A percentile compares a stretch with the other conserved stretches of the same genome.
phyloP scores from a whole-genome alignment of 2,888 invertebrate species.

The Ariolimax columbianus region DNA sequence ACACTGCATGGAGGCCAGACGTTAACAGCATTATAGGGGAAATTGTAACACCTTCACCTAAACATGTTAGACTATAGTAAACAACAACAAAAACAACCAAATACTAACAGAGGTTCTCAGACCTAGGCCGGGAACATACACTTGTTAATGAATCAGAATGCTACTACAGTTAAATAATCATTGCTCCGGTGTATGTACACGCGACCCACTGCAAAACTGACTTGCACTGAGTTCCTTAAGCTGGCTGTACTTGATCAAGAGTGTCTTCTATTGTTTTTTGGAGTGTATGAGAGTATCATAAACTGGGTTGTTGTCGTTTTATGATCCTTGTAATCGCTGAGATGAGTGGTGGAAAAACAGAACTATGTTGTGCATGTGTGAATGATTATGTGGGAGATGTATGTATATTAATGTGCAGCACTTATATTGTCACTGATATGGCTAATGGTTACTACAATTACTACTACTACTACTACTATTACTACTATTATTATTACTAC shows the following conservation, averaged over 20 bases:
- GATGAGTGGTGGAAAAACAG: background rate
- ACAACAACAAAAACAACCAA: too few relatives aligned
- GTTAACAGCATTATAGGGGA: too few relatives aligned
- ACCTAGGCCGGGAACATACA: too few relatives aligned
- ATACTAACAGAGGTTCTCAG: too few relatives aligned
- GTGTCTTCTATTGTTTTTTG: background rate
- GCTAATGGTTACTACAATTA: background rate
- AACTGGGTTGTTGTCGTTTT: background rate
- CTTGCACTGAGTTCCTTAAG: background rate
- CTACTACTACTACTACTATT: background rate
- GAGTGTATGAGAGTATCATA: background rate
- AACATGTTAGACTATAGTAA: too few relatives aligned
- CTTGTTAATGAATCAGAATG: too few relatives aligned
- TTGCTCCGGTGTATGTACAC: too few relatives aligned
- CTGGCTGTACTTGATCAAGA: background rate
- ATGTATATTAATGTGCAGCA: too few relatives aligned
- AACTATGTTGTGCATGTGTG: background rate
- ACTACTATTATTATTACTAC: constrained; percentile 1
- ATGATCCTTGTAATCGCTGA: background rate
- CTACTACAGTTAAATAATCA: too few relatives aligned
- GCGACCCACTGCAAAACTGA: background rate
- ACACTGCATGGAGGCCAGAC: too few relatives aligned
- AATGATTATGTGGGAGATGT: background rate
- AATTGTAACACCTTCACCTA: too few relatives aligned
- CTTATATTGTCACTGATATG: too few relatives aligned